These are phyloP conservation scores for Champsocephalus gunnari DNA, from an alignment of 2,797 vertebrate genomes.

Conservation along the genomic window DNA sequence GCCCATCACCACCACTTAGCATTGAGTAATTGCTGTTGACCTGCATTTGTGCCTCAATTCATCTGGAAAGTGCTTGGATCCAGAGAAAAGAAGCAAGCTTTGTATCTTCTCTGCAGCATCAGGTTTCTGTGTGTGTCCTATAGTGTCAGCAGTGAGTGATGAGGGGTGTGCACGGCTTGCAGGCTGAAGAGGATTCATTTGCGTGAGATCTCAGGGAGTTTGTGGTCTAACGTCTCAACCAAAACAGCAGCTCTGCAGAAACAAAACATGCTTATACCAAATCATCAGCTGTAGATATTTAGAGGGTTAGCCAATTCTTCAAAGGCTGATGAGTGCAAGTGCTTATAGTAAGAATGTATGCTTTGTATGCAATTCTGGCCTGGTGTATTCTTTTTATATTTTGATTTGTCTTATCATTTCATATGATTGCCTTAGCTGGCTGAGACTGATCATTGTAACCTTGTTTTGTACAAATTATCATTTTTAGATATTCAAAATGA, in stretches of 20 bases:
- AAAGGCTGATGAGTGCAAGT: background rate
- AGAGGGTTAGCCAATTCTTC: background rate
- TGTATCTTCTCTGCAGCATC: slow-evolving; percentile 44
- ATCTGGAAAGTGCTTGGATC: slow-evolving; percentile 44
- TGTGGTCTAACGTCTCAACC: slow-evolving; percentile 3
- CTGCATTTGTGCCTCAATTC: slow-evolving; percentile 38
- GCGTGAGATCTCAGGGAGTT: slow-evolving; percentile 61
- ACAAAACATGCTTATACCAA: background rate
- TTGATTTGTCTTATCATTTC: slow-evolving; percentile 50
- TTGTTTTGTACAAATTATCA: slow-evolving; percentile 65
- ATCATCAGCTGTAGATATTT: slow-evolving; percentile 6
- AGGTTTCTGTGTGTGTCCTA: slow-evolving; percentile 31
- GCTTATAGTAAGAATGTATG: background rate
- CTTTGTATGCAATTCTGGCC: slow-evolving; percentile 15
- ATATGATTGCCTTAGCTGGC: slow-evolving; percentile 81
- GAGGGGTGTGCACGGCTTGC: slow-evolving; percentile 18
- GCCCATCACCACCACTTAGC: slow-evolving; percentile 21
- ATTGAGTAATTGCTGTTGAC: slow-evolving; percentile 28
- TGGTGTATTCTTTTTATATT: slow-evolving; percentile 46
- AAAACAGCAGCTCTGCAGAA: slow-evolving; percentile 22
- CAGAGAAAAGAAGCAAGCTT: slow-evolving; percentile 36
- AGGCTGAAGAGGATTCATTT: slow-evolving; percentile 5
- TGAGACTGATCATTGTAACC: slow-evolving; percentile 79
- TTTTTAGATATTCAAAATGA: slow-evolving; percentile 65
- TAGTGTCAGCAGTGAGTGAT: slow-evolving; percentile 31